Evolutionary conservation across 2,113 vertebrate genomes (phyloP).

Genomic region (Polyodon spathula): DNA sequence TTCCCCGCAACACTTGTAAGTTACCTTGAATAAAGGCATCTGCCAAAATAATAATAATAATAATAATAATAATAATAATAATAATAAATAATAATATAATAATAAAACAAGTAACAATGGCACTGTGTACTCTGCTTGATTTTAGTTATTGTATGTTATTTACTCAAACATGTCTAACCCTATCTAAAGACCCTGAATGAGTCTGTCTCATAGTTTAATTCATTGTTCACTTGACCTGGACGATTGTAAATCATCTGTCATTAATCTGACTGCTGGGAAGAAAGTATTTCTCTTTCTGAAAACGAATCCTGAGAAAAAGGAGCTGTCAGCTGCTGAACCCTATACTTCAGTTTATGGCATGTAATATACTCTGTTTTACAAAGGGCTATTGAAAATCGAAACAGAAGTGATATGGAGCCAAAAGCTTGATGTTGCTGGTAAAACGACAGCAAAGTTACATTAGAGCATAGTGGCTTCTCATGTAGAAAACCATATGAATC

Average conservation of each 20-base stretch:
- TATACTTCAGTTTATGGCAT: conserved; percentile 2
- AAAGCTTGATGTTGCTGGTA: not conserved
- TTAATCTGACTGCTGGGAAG: conserved; percentile 27
- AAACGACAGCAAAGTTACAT: conserved; percentile 1
- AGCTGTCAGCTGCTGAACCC: not conserved
- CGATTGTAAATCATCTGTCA: conserved; percentile 14
- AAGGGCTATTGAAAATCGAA: not conserved
- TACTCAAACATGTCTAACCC: too few relatives aligned
- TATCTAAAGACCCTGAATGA: too few relatives aligned
- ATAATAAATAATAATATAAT: too few relatives aligned
- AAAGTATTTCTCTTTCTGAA: conserved; percentile 9
- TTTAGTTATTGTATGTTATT: too few relatives aligned
- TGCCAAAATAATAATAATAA: too few relatives aligned
- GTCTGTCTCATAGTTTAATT: too few relatives aligned
- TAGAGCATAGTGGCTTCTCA: conserved; percentile 2
- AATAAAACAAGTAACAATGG: too few relatives aligned
- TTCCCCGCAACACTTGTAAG: too few relatives aligned
- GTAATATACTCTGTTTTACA: conserved; percentile 20
- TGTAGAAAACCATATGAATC: conserved; percentile 9
- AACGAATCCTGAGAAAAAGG: conserved; percentile 6
- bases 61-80: too few relatives aligned
- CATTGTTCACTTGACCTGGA: too few relatives aligned
- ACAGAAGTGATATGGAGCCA: not conserved
- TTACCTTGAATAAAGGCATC: too few relatives aligned
- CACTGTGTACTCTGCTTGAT: too few relatives aligned